phyloP scores from a whole-genome alignment of 2,888 invertebrate genomes.

The Rhabditoides inermis region DNA sequence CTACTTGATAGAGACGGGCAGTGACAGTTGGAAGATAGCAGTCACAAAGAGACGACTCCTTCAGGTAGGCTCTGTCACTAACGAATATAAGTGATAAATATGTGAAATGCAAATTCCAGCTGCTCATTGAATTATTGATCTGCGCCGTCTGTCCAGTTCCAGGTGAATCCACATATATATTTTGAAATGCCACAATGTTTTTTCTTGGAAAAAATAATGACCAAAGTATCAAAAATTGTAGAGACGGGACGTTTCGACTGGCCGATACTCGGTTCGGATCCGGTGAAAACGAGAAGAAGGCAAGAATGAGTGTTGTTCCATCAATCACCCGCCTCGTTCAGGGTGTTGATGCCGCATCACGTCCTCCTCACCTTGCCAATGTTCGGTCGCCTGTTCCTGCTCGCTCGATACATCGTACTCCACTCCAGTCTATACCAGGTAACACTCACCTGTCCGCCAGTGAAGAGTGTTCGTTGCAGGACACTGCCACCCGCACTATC shows the following conservation, averaged over 20 bases:
- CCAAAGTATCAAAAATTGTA: slow-evolving; percentile 1
- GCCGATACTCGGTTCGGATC: slow-evolving; percentile 22
- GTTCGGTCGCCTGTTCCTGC: slow-evolving; percentile 97
- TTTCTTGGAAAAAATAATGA: background rate
- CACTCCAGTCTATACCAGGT: slow-evolving; percentile 85
- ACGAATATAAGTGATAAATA: too few relatives aligned
- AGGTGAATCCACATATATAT: slow-evolving; percentile 12
- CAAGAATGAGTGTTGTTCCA: too few relatives aligned
- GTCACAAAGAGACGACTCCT: slow-evolving; percentile 92
- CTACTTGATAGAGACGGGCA: slow-evolving; percentile 99
- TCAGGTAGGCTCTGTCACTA: too few relatives aligned
- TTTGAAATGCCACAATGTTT: background rate
- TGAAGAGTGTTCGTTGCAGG: slow-evolving; percentile 53
- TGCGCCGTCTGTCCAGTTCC: slow-evolving; percentile 71
- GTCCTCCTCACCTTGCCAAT: slow-evolving; percentile 94
- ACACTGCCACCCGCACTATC: slow-evolving; percentile 78
- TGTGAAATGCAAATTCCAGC: too few relatives aligned
- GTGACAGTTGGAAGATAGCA: slow-evolving; percentile 98
- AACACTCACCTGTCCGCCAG: too few relatives aligned
- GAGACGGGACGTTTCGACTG: slow-evolving; percentile 24
- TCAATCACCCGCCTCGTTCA: too few relatives aligned
- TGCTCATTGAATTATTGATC: slow-evolving; percentile 73
- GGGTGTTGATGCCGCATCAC: slow-evolving; percentile 62
- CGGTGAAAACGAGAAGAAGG: slow-evolving; percentile 14
- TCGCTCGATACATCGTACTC: slow-evolving; percentile 96